These are phyloP conservation scores for Pao palembangensis DNA, from an alignment of 2,113 vertebrate genomes.

Conservation along the genomic window DNA sequence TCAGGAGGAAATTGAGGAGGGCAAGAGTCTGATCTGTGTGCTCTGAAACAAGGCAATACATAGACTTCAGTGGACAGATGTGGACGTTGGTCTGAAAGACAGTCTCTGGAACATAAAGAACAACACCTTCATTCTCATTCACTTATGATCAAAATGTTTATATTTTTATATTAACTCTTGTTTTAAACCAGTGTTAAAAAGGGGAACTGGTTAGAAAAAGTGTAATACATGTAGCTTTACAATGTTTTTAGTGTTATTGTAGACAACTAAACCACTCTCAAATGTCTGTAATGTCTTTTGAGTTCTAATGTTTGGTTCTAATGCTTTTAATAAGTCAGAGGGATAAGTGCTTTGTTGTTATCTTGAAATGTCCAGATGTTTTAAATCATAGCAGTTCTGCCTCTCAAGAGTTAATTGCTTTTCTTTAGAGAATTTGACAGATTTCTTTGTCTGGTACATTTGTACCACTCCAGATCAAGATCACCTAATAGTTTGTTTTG, in stretches of 20 bases:
- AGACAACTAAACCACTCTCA: conserved; percentile 11
- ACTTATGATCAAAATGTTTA: conserved; percentile 23
- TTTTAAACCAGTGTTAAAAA: conserved; percentile 28
- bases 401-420: no score
- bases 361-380: no score
- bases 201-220: conserved; percentile 6
- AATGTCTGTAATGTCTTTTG: no score
- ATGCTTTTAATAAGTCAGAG: no score
- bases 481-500: conserved; percentile 25
- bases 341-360: no score
- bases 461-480: not conserved
- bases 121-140: not conserved
- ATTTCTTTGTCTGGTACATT: conserved; percentile 10
- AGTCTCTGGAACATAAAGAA: not conserved
- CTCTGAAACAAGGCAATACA: conserved; percentile 73
- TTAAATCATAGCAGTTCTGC: no score
- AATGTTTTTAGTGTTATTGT: conserved; percentile 3
- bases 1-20: conserved; percentile 97
- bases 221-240: not conserved
- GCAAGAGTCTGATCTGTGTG: conserved; percentile 95
- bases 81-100: not conserved
- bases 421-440: no score
- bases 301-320: no score
- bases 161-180: conserved; percentile 19
- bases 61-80: not conserved